Evolutionary conservation across 2,113 vertebrate genomes (phyloP).

Genomic region (Aix galericulata): DNA sequence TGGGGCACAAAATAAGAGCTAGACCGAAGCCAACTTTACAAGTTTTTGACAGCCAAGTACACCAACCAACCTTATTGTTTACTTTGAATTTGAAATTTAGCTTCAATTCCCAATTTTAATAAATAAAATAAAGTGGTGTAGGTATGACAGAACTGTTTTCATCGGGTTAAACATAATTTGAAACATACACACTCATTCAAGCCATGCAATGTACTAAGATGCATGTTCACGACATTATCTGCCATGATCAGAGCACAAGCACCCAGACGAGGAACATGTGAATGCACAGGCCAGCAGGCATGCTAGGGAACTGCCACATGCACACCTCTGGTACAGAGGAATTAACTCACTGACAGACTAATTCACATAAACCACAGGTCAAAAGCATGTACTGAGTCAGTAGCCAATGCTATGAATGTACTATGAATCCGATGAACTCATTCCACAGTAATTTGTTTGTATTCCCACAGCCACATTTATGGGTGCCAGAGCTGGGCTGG

Average conservation of each 20-base stretch:
- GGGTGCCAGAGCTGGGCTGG: background rate
- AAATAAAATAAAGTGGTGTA: rapidly evolving
- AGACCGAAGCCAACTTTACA: background rate
- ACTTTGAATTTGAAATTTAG: background rate
- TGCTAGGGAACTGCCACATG: background rate
- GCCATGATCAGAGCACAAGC: background rate
- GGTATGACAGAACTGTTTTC: background rate
- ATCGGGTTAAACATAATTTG: background rate
- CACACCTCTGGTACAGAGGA: background rate
- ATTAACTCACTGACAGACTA: background rate
- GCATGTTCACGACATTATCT: background rate
- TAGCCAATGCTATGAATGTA: background rate
- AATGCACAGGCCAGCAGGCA: background rate
- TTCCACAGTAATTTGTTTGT: background rate
- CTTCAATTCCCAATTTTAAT: background rate
- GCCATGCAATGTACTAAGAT: background rate
- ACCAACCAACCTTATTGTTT: background rate
- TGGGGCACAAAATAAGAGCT: slow-evolving; percentile 12
- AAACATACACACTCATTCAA: background rate
- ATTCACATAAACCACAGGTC: background rate
- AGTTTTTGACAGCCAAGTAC: background rate
- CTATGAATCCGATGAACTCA: background rate
- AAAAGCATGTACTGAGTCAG: background rate
- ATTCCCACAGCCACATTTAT: background rate
- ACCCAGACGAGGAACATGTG: background rate